A percentile compares a stretch with the other conserved stretches of the same genome.
Conservation (phyloP, 2,113 vertebrate genomes). For the Apodemus speciosus region DNA sequence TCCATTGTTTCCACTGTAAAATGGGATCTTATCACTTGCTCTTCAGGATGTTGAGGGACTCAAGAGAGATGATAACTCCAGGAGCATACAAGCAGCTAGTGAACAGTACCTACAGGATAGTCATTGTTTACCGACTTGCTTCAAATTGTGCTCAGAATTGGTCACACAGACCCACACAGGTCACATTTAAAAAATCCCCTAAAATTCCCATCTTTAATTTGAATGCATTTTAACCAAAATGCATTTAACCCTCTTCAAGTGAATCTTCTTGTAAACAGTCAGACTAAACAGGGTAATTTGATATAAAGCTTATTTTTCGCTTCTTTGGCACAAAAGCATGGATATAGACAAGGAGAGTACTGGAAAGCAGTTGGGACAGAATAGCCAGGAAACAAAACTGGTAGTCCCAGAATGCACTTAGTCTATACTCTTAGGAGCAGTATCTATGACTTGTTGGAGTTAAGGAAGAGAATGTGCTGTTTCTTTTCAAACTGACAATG, state of each 20-base stretch:
- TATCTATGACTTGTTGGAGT: background rate
- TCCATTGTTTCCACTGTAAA: conserved; percentile 19
- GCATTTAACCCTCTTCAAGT: conserved; percentile 10
- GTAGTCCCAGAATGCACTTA: background rate
- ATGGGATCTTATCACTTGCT: background rate
- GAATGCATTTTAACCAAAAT: background rate
- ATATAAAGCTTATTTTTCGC: background rate
- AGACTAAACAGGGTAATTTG: conserved; percentile 13
- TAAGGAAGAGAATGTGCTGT: background rate
- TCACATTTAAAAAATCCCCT: background rate
- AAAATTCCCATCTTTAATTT: background rate
- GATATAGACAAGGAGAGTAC: background rate
- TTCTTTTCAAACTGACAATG: conserved; percentile 9
- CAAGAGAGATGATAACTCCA: background rate
- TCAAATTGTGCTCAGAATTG: background rate
- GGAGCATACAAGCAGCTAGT: background rate
- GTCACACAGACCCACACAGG: background rate
- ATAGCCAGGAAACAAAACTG: background rate
- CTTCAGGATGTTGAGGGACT: background rate
- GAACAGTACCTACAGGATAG: background rate
- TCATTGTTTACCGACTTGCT: background rate
- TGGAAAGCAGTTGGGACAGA: background rate
- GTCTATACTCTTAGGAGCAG: background rate
- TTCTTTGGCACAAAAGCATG: conserved; percentile 20
- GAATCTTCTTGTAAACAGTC: conserved; percentile 1